Evolutionary conservation across 2,888 invertebrate species (phyloP).

Genomic region (Caenorhabditis zanzibari): DNA sequence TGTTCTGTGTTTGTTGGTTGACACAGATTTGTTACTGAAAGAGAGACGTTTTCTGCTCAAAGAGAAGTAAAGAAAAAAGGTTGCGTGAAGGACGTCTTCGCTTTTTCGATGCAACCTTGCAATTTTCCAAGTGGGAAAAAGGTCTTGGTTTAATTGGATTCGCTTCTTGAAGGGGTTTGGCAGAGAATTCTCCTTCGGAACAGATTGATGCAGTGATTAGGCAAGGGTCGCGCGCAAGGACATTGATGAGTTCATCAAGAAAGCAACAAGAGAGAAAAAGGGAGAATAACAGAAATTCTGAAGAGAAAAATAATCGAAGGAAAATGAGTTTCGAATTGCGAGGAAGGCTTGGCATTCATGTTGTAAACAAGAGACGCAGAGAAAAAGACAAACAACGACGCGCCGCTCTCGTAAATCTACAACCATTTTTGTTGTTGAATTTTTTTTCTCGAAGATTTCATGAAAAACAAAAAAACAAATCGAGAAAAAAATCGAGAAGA

Average conservation of each 20-base stretch:
- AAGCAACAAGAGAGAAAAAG: neutral
- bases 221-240: slow-evolving; percentile 18
- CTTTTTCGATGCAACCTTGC: slow-evolving; percentile 29
- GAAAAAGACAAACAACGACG: slow-evolving; percentile 22
- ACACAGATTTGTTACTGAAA: slow-evolving; percentile 34
- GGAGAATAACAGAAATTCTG: neutral
- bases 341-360: neutral
- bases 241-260: slow-evolving; percentile 21
- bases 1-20: slow-evolving; percentile 29
- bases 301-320: slow-evolving; percentile 2
- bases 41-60: slow-evolving; percentile 22
- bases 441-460: neutral
- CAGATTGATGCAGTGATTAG: slow-evolving; percentile 45
- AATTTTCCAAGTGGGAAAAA: slow-evolving; percentile 11
- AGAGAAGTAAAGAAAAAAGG: slow-evolving; percentile 15
- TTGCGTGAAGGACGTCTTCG: slow-evolving; percentile 60
- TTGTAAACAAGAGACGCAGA: slow-evolving; percentile 53
- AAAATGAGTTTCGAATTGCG: neutral
- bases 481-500: no score
- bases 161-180: slow-evolving; percentile 30
- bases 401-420: slow-evolving; percentile 58
- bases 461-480: no score
- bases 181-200: neutral
- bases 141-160: slow-evolving; percentile 40
- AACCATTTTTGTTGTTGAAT: slow-evolving; percentile 10